phyloP scores from a whole-genome alignment of 2,888 invertebrate genomes.

The Salpingus planirostris region DNA sequence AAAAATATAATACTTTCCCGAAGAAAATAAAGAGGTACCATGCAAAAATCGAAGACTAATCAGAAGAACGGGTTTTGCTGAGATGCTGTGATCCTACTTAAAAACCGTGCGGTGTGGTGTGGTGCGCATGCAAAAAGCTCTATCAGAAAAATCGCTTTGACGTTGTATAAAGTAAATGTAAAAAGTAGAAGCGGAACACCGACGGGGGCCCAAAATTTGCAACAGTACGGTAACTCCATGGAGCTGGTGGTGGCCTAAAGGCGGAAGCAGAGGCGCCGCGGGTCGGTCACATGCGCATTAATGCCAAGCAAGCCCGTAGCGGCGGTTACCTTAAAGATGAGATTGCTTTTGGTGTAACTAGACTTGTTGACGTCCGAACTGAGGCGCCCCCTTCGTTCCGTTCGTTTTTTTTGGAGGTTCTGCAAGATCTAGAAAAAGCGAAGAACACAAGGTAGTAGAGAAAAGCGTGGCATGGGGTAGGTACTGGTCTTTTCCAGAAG shows the following conservation, averaged over 20 bases:
- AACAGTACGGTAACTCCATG: no score
- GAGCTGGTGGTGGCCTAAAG: constrained; percentile 14
- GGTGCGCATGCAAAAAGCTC: no score
- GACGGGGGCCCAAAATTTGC: no score
- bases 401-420: constrained; percentile 98
- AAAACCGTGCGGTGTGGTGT: no score
- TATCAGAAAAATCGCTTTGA: no score
- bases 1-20: no score
- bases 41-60: no score
- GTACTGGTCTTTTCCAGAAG: constrained; percentile 39
- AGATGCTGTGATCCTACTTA: no score
- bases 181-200: no score
- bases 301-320: constrained; percentile 37
- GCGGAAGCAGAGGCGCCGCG: constrained; percentile 42
- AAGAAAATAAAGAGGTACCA: no score
- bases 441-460: constrained; percentile 79
- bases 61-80: no score
- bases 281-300: constrained; percentile 40
- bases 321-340: constrained; percentile 96
- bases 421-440: constrained; percentile 96
- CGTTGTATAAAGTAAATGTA: no score
- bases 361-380: constrained; percentile 89
- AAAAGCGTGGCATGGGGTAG: constrained; percentile 44
- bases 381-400: constrained; percentile 94
- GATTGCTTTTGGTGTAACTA: constrained; percentile 94